phyloP scores from a whole-genome alignment of 2,888 invertebrate species.

The Synanthedon tipuliformis region DNA sequence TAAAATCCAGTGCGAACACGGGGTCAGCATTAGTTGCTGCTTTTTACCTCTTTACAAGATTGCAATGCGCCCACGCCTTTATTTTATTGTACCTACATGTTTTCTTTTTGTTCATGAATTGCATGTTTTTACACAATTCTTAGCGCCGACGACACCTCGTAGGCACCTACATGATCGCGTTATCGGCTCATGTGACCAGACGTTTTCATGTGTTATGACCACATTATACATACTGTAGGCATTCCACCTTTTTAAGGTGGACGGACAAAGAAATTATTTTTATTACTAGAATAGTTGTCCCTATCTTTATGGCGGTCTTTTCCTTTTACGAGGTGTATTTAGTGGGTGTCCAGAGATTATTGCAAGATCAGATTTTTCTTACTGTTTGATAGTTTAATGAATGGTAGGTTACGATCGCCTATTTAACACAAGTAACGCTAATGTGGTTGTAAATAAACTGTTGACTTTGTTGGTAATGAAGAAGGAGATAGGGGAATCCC shows the following conservation, averaged over 20 bases:
- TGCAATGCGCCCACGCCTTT: conserved; percentile 34
- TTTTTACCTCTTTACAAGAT: conserved; percentile 18
- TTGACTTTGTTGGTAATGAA: too few species aligned
- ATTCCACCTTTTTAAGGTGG: background rate
- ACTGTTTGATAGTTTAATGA: too few species aligned
- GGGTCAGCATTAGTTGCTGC: conserved; percentile 28
- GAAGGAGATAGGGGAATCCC: too few species aligned
- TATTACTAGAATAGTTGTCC: background rate
- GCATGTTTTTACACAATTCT: conserved; percentile 28
- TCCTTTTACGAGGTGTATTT: too few species aligned
- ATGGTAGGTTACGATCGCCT: too few species aligned
- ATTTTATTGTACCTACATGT: conserved; percentile 20
- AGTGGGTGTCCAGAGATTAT: too few species aligned
- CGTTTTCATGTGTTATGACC: background rate
- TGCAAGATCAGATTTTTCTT: too few species aligned
- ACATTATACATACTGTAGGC: background rate
- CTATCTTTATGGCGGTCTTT: background rate
- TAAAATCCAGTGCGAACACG: conserved; percentile 27
- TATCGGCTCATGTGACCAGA: conserved; percentile 10
- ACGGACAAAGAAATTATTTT: background rate
- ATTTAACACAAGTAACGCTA: too few species aligned
- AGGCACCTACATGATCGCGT: conserved; percentile 14
- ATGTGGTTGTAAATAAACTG: too few species aligned
- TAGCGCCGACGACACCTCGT: conserved; percentile 7
- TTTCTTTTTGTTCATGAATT: conserved; percentile 26